Percentiles rank a stretch among this genome's conserved stretches.
Evolutionary conservation across 2,113 vertebrate species (phyloP).

Genomic region (Oryzias melastigma): DNA sequence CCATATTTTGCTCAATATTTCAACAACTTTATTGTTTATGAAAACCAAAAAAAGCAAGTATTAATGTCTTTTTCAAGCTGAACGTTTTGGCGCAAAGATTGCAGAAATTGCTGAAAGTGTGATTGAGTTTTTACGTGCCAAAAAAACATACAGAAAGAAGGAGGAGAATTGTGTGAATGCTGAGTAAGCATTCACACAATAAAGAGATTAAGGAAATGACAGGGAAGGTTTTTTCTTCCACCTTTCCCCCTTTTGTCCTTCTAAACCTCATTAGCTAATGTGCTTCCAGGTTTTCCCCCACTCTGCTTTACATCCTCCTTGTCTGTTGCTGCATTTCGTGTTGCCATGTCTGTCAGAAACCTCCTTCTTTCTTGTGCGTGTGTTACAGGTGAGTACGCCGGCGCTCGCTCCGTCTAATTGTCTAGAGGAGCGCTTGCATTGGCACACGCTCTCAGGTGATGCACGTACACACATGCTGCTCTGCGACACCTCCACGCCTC

Average conservation of each 20-base stretch:
- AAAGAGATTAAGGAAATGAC: slow-evolving; percentile 57
- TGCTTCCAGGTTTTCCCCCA: too few species aligned
- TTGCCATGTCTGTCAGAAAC: background rate
- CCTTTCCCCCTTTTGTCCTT: slow-evolving; percentile 3
- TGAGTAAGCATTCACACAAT: slow-evolving; percentile 1
- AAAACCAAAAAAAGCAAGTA: too few species aligned
- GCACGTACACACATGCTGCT: slow-evolving; percentile 44
- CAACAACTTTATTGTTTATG: too few species aligned
- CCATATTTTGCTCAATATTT: too few species aligned
- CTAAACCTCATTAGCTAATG: too few species aligned
- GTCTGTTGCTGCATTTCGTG: background rate
- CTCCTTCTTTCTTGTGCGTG: background rate
- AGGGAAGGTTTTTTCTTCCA: slow-evolving; percentile 38
- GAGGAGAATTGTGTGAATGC: too few species aligned
- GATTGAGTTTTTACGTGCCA: too few species aligned
- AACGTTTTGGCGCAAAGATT: too few species aligned
- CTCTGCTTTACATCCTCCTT: slow-evolving; percentile 26
- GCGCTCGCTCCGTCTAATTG: slow-evolving; percentile 51
- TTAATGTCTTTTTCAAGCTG: too few species aligned
- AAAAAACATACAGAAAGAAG: too few species aligned
- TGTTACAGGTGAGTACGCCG: slow-evolving; percentile 50
- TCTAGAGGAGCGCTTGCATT: slow-evolving; percentile 29
- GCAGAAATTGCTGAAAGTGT: too few species aligned
- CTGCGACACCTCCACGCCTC: slow-evolving; percentile 66
- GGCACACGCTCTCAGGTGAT: slow-evolving; percentile 19